Evolutionary conservation across 2,797 vertebrate species (phyloP).

Genomic region (Syngnathus rostellatus): DNA sequence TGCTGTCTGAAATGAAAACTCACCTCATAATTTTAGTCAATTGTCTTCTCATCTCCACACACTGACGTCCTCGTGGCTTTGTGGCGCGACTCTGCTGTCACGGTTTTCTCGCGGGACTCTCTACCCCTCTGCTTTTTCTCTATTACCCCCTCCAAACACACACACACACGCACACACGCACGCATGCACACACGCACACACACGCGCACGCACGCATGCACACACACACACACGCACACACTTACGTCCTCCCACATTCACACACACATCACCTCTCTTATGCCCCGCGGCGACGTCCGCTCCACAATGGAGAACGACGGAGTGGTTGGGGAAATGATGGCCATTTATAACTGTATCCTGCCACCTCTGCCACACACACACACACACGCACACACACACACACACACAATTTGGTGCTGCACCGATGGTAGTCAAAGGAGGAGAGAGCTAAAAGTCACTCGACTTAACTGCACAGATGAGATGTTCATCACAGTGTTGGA

Average conservation of each 20-base stretch:
- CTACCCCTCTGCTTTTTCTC: constrained; percentile 55
- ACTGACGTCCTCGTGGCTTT: constrained; percentile 27
- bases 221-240: constrained; percentile 50
- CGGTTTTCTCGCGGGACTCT: constrained; percentile 46
- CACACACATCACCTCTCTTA: constrained; percentile 48
- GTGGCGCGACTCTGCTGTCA: constrained; percentile 29
- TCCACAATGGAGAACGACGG: constrained; percentile 72
- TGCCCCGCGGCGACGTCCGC: constrained; percentile 56
- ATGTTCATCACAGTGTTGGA: constrained; percentile 39
- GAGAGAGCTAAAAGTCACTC: constrained; percentile 76
- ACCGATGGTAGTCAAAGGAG: constrained; percentile 33
- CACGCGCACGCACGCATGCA: constrained; percentile 49
- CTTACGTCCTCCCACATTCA: constrained; percentile 55
- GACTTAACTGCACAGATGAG: constrained; percentile 87
- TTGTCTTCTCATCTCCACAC: constrained; percentile 5
- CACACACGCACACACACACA: constrained; percentile 16
- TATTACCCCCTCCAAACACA: constrained; percentile 47
- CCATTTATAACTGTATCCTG: constrained; percentile 76
- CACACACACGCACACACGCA: constrained; percentile 47
- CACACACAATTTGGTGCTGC: constrained; percentile 15
- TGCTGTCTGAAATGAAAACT: background rate
- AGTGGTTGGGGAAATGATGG: constrained; percentile 75
- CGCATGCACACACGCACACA: constrained; percentile 50
- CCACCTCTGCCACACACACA: constrained; percentile 21
- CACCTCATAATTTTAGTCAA: background rate